A percentile compares a stretch with the other conserved stretches of the same genome.
These are phyloP conservation scores for Lobophora halterata DNA, from an alignment of 2,888 invertebrate genomes.

Conservation along the genomic window DNA sequence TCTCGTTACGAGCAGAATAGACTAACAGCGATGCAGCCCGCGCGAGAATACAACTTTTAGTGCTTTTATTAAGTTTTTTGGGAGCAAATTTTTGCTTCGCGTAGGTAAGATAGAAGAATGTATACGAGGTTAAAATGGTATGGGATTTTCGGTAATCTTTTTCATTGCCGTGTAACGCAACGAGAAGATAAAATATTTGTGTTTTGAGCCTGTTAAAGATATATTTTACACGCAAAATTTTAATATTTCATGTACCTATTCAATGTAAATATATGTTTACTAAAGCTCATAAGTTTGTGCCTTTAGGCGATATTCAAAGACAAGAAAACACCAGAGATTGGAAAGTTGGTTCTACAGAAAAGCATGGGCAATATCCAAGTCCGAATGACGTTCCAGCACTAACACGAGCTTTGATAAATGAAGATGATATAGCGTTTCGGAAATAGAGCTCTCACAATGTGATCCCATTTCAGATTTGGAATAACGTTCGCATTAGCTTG, in stretches of 20 bases:
- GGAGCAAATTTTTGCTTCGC: constrained; percentile 18
- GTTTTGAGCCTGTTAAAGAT: constrained; percentile 1
- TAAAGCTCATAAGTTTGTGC: neutral
- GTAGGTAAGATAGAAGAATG: constrained; percentile 5
- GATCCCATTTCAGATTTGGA: constrained; percentile 21
- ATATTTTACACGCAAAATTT: neutral
- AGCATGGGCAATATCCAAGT: constrained; percentile 9
- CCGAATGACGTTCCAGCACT: constrained; percentile 10
- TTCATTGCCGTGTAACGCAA: constrained; percentile 7
- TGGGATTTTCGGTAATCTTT: constrained; percentile 8
- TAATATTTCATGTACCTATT: too few species aligned
- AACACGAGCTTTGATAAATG: constrained; percentile 24
- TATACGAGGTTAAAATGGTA: constrained; percentile 13
- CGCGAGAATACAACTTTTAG: constrained; percentile 24
- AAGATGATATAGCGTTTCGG: constrained; percentile 21
- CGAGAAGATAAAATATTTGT: constrained; percentile 2
- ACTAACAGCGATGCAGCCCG: constrained; percentile 38
- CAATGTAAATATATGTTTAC: neutral
- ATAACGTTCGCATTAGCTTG: constrained; percentile 13
- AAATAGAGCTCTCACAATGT: constrained; percentile 23
- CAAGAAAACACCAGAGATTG: too few species aligned
- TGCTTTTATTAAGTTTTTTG: constrained; percentile 25
- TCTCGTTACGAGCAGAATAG: constrained; percentile 49
- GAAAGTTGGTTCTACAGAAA: constrained; percentile 4
- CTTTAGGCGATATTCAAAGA: neutral